Base-by-base conservation (phyloP, 2,888 invertebrate species). In the Lacanobia wlatinum region DNA sequence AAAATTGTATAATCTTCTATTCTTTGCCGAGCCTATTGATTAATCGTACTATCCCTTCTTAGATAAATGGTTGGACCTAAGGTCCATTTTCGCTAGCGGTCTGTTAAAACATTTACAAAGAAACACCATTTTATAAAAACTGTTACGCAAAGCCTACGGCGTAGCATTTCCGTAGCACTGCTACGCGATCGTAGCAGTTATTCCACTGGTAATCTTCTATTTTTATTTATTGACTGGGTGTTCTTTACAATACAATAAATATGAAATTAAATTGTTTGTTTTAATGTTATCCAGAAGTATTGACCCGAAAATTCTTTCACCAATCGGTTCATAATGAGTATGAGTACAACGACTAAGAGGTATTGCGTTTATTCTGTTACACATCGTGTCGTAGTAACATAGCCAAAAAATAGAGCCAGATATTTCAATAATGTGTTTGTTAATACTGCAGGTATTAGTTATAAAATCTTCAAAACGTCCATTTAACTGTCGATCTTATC, bases 401-500 rank as follows among this genome's bases (percentile, higher is more conserved):
- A n/a, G n/a, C n/a, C n/a, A 28, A 3, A 28, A 43, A 43, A 43
- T 43, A 43, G 43, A 43, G 43, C 4, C 4, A 43, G 43, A 43
- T 14, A 43, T 43, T 43, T 43, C 43, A 40, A 52, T 40, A 58
- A 7, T 48, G 18, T 48, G 8, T 3, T 46, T 16, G 18, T 5
- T 18, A 18, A 16, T 55, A 28, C 28, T 28, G 43, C 40, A 10
- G 40, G 8, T 40, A 9, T 38, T 38, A 38, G 8, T 3, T 43
- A 43, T 43, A 16, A 18, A 62, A 38, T 46, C 14, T 38, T 61
- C 23, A 76, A 76, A 60, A 55, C 50, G n/a, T 78, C 48, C 66
- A 76, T 43, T 78, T 50, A 73, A 62, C 73, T 67, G 73, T 77
- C 67, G 62, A 64, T 73, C 63, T 53, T 63, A 67, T 56, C 53